Percentiles rank a stretch among this genome's conserved stretches.
These are phyloP conservation scores for Oenanthe melanoleuca DNA, from an alignment of 2,113 vertebrate genomes.

Conservation along the genomic window DNA sequence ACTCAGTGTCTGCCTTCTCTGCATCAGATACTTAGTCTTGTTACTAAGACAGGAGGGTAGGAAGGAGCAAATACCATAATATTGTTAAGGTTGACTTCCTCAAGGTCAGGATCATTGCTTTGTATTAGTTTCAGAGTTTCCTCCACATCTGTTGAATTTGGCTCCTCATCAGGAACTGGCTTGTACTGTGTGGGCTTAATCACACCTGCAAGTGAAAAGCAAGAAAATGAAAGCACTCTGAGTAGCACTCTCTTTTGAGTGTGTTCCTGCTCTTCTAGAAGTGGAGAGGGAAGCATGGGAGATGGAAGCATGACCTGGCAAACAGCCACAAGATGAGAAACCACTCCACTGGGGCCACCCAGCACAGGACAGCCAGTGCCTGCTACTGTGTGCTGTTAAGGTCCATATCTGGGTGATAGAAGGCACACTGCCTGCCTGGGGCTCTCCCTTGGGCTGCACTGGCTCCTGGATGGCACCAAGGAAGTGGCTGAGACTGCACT, in stretches of 20 bases:
- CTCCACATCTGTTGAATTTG: conserved; percentile 93
- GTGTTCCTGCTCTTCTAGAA: background rate
- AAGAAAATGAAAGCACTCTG: background rate
- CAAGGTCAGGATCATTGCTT: conserved; percentile 88
- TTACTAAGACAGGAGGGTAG: background rate
- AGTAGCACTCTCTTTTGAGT: background rate
- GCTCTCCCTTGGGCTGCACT: background rate
- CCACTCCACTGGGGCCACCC: background rate
- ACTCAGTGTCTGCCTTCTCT: background rate
- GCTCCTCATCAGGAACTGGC: conserved; percentile 92
- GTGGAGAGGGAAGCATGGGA: background rate
- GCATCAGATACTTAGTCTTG: background rate
- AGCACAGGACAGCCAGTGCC: background rate
- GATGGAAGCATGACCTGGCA: background rate
- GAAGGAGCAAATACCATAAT: conserved; percentile 81
- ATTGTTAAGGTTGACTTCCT: conserved; percentile 98
- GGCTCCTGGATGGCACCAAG: rapidly evolving
- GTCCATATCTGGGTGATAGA: background rate
- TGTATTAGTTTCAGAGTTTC: conserved; percentile 88
- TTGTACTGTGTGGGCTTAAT: conserved; percentile 97
- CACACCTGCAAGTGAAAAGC: conserved; percentile 80
- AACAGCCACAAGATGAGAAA: background rate
- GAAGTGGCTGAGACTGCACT: rapidly evolving
- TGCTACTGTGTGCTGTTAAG: rapidly evolving
- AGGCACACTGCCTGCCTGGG: rapidly evolving